Evolutionary conservation across 1,140 invertebrate genomes (phyloP).

Genomic region (Rhopalosiphum maidis): DNA sequence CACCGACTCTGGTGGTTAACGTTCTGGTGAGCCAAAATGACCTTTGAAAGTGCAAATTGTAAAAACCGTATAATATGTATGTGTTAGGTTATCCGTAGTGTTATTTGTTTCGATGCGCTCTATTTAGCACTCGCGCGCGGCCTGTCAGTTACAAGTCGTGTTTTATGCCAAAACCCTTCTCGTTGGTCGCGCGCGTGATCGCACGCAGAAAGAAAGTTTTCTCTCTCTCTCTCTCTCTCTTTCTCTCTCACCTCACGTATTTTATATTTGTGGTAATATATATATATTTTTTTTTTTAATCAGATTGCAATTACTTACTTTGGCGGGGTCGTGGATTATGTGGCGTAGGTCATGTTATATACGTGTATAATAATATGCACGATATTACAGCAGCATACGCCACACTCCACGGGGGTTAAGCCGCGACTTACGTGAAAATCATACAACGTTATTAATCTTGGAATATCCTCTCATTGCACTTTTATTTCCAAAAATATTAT

Average conservation of each 20-base stretch:
- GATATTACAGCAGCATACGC: too few relatives aligned
- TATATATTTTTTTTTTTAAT: not conserved
- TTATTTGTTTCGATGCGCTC: slow-evolving; percentile 42
- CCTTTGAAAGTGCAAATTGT: not conserved
- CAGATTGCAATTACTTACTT: slow-evolving; percentile 22
- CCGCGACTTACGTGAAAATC: not conserved
- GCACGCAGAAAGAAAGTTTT: slow-evolving; percentile 29
- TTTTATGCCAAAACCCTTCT: slow-evolving; percentile 42
- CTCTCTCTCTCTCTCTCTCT: not conserved
- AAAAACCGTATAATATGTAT: not conserved
- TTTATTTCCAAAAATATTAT: not conserved
- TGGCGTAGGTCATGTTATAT: not conserved
- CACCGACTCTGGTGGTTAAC: not conserved
- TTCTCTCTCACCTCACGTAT: not conserved
- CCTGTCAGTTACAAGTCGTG: slow-evolving; percentile 15
- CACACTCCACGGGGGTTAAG: not conserved
- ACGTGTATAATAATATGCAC: not conserved
- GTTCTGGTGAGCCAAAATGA: not conserved
- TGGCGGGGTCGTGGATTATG: not conserved
- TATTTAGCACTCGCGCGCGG: slow-evolving; percentile 22
- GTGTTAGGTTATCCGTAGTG: not conserved
- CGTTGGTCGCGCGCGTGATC: not conserved
- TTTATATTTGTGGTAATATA: not conserved
- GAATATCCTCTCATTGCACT: not conserved
- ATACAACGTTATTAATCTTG: not conserved